phyloP scores from a whole-genome alignment of 2,888 invertebrate species.

The Eledone cirrhosa region DNA sequence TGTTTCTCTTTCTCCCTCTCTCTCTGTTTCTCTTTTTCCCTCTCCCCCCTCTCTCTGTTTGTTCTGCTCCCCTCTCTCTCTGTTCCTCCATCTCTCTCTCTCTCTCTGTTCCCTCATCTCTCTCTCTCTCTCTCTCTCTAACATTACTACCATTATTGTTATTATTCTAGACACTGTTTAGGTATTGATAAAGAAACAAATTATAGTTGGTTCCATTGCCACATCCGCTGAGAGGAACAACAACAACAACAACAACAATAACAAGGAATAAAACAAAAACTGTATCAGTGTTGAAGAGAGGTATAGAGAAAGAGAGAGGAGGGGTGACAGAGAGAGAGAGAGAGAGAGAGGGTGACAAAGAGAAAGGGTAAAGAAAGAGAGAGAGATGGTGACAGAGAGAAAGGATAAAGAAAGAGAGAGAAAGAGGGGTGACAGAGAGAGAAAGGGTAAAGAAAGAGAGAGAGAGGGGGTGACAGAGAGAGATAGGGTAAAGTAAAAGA shows the following conservation, averaged over 20 bases:
- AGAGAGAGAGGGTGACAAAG: neutral
- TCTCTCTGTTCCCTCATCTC: neutral
- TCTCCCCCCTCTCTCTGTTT: neutral
- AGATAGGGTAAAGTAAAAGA: no score
- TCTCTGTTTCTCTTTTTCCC: neutral
- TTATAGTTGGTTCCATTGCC: no score
- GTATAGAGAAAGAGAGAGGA: constrained; percentile 5
- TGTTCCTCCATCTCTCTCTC: neutral
- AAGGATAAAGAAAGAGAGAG: no score
- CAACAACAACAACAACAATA: no score
- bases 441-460: no score
- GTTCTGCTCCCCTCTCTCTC: no score
- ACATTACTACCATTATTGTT: no score
- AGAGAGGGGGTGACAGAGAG: no score
- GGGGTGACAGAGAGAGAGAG: neutral
- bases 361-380: neutral
- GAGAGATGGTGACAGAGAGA: neutral
- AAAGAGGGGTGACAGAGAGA: no score
- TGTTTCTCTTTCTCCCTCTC: neutral
- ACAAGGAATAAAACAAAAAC: neutral
- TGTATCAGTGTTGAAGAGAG: neutral
- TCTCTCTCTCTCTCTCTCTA: neutral
- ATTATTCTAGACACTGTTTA: no score
- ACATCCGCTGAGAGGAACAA: no score
- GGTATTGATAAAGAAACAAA: no score